Evolutionary conservation across 2,113 vertebrate genomes (phyloP).

Genomic region (Condylura cristata): DNA sequence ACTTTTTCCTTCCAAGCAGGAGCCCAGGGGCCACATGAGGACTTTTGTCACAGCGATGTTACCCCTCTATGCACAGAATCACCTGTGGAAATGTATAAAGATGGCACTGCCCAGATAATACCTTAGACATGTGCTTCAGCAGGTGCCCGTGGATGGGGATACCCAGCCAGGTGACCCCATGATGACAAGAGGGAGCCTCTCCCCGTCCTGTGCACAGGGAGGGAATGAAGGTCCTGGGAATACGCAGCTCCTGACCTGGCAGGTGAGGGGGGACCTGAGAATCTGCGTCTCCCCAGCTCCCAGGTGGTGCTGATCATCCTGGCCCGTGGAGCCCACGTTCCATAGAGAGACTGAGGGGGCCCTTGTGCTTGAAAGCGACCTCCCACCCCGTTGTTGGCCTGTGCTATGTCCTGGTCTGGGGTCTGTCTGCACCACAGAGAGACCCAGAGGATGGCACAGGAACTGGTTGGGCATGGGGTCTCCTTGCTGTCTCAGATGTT

Average conservation of each 20-base stretch:
- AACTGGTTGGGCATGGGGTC: too few species aligned
- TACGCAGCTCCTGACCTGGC: background rate
- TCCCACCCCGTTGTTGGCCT: rapidly evolving
- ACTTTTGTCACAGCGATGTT: background rate
- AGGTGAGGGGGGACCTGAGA: background rate
- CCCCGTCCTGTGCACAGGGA: background rate
- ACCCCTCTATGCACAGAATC: too few species aligned
- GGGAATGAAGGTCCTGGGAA: background rate
- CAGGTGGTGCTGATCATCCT: background rate
- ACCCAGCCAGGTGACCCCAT: background rate
- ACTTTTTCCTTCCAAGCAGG: background rate
- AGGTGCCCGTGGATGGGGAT: too few species aligned
- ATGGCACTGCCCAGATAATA: too few species aligned
- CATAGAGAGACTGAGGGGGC: background rate
- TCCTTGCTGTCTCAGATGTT: background rate
- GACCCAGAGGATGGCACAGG: background rate
- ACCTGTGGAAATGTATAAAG: background rate
- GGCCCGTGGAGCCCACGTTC: background rate
- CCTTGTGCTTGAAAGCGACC: background rate
- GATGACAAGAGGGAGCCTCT: background rate
- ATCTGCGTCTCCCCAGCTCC: background rate
- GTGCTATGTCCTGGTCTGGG: background rate
- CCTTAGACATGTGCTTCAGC: background rate
- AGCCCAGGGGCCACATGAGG: rapidly evolving
- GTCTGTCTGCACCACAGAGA: background rate